Evolutionary conservation across 1,140 invertebrate genomes (phyloP).

Genomic region (Bombyx mandarina): DNA sequence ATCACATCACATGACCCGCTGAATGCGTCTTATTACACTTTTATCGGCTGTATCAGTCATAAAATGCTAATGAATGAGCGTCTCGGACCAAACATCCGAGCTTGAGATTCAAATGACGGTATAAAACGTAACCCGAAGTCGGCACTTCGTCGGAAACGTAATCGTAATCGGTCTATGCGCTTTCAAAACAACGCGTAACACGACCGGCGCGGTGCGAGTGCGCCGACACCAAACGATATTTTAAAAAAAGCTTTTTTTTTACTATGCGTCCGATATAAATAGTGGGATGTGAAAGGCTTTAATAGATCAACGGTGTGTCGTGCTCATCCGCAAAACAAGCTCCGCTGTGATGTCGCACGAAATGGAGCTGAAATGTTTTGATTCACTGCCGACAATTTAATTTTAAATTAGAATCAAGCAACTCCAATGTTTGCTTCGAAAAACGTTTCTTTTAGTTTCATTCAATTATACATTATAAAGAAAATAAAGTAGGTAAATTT

Average conservation of each 20-base stretch:
- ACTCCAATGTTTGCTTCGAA: too few species aligned
- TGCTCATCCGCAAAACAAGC: too few species aligned
- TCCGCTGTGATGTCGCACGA: too few species aligned
- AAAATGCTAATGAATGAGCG: slow-evolving; percentile 68
- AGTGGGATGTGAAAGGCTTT: background rate
- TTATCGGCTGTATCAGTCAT: slow-evolving; percentile 68
- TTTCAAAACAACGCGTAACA: slow-evolving; percentile 66
- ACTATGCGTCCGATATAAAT: slow-evolving; percentile 31
- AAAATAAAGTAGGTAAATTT: too few species aligned
- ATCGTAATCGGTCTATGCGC: slow-evolving; percentile 56
- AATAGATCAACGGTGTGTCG: background rate
- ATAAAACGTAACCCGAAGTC: slow-evolving; percentile 66
- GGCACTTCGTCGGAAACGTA: slow-evolving; percentile 65
- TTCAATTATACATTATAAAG: too few species aligned
- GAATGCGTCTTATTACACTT: slow-evolving; percentile 65
- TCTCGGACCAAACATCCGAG: slow-evolving; percentile 67
- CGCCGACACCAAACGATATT: slow-evolving; percentile 49
- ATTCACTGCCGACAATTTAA: too few species aligned
- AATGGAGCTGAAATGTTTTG: too few species aligned
- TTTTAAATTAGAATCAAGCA: too few species aligned
- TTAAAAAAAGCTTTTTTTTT: slow-evolving; percentile 55
- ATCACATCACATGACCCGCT: slow-evolving; percentile 59
- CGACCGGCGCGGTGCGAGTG: slow-evolving; percentile 42
- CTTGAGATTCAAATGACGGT: slow-evolving; percentile 65
- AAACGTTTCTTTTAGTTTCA: too few species aligned